Conservation (phyloP, 2,797 vertebrate genomes). For the Anomalospiza imberbis region DNA sequence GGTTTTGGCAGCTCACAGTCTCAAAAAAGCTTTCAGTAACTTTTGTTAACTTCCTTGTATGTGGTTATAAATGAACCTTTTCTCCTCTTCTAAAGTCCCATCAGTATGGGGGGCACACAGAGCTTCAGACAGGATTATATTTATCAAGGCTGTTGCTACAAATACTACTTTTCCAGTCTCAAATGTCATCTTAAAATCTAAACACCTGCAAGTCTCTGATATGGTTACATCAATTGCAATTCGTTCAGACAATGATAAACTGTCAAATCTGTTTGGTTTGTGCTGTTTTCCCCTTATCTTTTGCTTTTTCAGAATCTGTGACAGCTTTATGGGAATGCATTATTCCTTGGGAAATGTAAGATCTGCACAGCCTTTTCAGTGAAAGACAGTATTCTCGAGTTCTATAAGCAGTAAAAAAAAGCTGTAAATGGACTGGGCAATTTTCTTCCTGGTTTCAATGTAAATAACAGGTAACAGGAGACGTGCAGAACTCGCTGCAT, state of each 20-base stretch:
- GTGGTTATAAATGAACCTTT: background rate
- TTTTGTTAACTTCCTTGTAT: background rate
- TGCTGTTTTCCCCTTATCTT: background rate
- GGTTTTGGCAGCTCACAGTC: background rate
- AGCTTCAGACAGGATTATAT: background rate
- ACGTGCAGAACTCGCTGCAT: background rate
- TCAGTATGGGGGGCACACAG: background rate
- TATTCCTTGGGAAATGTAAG: background rate
- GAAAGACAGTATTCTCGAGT: background rate
- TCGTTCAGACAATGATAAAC: background rate
- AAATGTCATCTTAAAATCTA: constrained; percentile 39
- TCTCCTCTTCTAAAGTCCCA: background rate
- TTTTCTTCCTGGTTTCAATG: background rate
- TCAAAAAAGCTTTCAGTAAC: background rate
- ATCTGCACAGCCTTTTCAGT: background rate
- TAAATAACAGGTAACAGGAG: background rate
- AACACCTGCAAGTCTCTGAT: constrained; percentile 20
- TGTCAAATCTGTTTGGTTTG: background rate
- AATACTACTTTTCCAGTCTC: background rate
- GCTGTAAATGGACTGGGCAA: background rate
- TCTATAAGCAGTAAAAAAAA: background rate
- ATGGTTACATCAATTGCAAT: background rate
- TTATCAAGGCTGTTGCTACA: background rate
- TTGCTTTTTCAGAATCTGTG: background rate
- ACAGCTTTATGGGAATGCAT: background rate